Evolutionary conservation across 1,140 invertebrate species (phyloP), one percentile per base, ranked within the genome.

Genomic region (Drosophila orena): DNA sequence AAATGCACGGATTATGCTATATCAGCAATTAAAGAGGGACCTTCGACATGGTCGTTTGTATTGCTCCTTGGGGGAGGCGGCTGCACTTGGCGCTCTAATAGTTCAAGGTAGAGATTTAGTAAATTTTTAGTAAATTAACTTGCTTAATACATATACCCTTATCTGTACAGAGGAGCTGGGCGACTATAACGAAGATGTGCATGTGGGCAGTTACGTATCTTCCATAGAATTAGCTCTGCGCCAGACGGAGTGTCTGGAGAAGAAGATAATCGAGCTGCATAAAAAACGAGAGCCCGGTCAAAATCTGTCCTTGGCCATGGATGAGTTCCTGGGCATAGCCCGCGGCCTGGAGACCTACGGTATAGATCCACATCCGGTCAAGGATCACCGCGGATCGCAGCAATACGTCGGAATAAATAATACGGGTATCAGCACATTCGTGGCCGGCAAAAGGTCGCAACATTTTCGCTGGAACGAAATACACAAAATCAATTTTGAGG

Each of bases 311-410:
- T 59, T 81, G 2, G 86, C 79, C 0, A 88, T 91, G 77, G 81
- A 92, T 54, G 92, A 92, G 54, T 92, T 92, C 60, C 73, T 92
- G 61, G 73, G 84, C 20, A 92, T 92, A 54, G 97, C 98, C 17
- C 96, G 96, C 34, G 95, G 96, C 58, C 93, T 99, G 38, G 98
- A 99, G 86, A 99, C 98, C 0, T 99, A 99, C 91, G 98, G 98
- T 12, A 96, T 99, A 30, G 98, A 99, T 93, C 98, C 98, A 2
- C 97, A 99, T 94, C 97, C 97, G 54, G 98, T 99, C n/a, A 99
- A 99, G 95, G 98, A 92, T 58, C 90, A 92, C 64, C 79, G 90
- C 2, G 91, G 91, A 11, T 96, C 96, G 75, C 97, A 98, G 91
- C 93, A 99, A 12, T 99, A 98, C 92, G 94, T 99, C 44, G 98